A percentile compares a stretch with the other conserved stretches of the same genome.
Evolutionary conservation across 2,888 invertebrate species (phyloP).

Genomic region (Iselma pallidipennis): DNA sequence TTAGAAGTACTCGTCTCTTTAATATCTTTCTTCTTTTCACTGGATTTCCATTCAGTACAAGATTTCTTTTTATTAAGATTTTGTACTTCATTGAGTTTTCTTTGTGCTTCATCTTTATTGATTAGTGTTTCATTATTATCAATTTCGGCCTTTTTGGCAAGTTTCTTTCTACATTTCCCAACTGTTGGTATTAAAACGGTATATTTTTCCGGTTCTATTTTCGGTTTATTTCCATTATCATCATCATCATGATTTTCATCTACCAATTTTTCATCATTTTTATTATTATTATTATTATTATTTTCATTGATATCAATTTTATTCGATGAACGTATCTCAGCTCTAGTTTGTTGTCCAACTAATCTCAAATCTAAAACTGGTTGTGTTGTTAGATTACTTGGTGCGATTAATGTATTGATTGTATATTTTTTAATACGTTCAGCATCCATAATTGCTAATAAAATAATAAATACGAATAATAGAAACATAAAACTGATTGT

Average conservation of each 20-base stretch:
- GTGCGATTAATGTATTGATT: constrained; percentile 53
- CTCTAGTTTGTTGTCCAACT: constrained; percentile 57
- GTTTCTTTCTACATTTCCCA: constrained; percentile 50
- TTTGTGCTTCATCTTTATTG: constrained; percentile 28
- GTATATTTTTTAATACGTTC: constrained; percentile 67
- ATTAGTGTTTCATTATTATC: constrained; percentile 39
- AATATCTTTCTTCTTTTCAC: constrained; percentile 17
- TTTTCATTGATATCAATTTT: constrained; percentile 11
- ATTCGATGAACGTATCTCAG: constrained; percentile 47
- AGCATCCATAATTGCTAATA: constrained; percentile 73
- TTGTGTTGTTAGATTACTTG: constrained; percentile 61
- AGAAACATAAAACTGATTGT: constrained; percentile 64
- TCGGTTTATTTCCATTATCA: constrained; percentile 18
- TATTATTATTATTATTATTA: constrained; percentile 50
- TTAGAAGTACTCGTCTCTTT: constrained; percentile 15
- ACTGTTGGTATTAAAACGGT: constrained; percentile 48
- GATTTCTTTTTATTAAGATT: constrained; percentile 16
- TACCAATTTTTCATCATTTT: constrained; percentile 48
- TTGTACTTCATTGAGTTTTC: constrained; percentile 30
- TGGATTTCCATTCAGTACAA: constrained; percentile 18
- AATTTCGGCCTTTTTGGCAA: constrained; percentile 44
- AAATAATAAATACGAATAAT: constrained; percentile 63
- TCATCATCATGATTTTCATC: constrained; percentile 19
- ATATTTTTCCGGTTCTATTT: constrained; percentile 42
- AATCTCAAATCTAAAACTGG: constrained; percentile 67